Conservation (phyloP, 2,797 vertebrate genomes). For the Petrocephalus sullivani region DNA sequence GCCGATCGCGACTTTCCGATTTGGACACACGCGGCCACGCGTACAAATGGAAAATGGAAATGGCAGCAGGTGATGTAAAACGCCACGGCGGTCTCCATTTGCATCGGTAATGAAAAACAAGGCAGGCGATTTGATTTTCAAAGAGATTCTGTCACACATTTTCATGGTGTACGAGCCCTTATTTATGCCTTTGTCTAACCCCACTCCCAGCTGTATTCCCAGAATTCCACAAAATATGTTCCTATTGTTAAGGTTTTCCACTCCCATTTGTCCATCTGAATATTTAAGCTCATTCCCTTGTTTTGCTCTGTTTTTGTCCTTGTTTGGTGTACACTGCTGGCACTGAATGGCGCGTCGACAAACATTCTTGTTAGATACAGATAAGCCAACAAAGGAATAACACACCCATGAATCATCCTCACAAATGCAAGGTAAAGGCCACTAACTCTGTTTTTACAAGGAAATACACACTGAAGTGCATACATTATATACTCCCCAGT, state of each 20-base stretch:
- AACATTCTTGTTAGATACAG: neutral
- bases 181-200: neutral
- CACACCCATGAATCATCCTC: neutral
- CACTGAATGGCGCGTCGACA: neutral
- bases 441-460: neutral
- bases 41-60: conserved; percentile 56
- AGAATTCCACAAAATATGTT: neutral
- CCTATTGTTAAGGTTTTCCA: neutral
- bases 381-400: neutral
- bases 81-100: conserved; percentile 54
- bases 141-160: conserved; percentile 37
- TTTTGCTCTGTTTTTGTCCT: neutral
- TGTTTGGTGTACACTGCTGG: neutral
- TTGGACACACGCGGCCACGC: conserved; percentile 16
- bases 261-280: neutral
- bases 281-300: neutral
- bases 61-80: conserved; percentile 61
- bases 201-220: neutral
- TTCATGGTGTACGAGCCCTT: neutral
- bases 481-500: neutral
- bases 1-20: conserved; percentile 13
- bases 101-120: conserved; percentile 56
- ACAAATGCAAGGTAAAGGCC: neutral
- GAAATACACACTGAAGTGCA: neutral
- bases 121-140: conserved; percentile 66